These are phyloP conservation scores for Myoxocephalus aenaeus DNA, from an alignment of 2,797 vertebrate genomes.

Conservation along the genomic window DNA sequence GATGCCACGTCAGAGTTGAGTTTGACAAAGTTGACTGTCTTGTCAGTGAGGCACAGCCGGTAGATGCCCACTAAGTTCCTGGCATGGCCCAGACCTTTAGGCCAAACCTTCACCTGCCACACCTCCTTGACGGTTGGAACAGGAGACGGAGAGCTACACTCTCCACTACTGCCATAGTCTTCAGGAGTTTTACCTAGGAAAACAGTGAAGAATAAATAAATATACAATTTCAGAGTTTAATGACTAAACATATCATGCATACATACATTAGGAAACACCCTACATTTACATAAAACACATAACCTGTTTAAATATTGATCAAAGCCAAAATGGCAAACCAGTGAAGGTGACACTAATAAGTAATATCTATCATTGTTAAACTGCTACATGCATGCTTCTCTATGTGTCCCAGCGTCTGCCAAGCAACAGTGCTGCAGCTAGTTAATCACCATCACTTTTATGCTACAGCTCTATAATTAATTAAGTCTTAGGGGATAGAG, in stretches of 20 bases:
- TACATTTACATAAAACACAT: background rate
- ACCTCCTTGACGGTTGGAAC: constrained; percentile 89
- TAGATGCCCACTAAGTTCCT: constrained; percentile 88
- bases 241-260: background rate
- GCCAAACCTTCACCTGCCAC: constrained; percentile 90
- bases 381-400: constrained; percentile 11
- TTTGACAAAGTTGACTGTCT: constrained; percentile 89
- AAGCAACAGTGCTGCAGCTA: constrained; percentile 39
- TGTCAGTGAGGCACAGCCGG: constrained; percentile 88
- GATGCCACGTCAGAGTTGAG: constrained; percentile 86
- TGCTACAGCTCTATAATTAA: constrained; percentile 34
- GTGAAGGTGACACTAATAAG: constrained; percentile 7
- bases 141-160: constrained; percentile 82
- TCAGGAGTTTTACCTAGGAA: constrained; percentile 81
- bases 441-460: constrained; percentile 40
- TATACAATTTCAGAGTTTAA: background rate
- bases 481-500: constrained; percentile 7
- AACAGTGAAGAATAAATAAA: constrained; percentile 35
- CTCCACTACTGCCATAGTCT: constrained; percentile 83
- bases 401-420: constrained; percentile 10
- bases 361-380: constrained; percentile 23
- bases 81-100: constrained; percentile 88
- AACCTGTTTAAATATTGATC: constrained; percentile 14
- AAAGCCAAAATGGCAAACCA: constrained; percentile 6
- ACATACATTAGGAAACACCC: background rate